Conservation (phyloP, 2,888 invertebrate species). For the Cremastinae sp. region DNA sequence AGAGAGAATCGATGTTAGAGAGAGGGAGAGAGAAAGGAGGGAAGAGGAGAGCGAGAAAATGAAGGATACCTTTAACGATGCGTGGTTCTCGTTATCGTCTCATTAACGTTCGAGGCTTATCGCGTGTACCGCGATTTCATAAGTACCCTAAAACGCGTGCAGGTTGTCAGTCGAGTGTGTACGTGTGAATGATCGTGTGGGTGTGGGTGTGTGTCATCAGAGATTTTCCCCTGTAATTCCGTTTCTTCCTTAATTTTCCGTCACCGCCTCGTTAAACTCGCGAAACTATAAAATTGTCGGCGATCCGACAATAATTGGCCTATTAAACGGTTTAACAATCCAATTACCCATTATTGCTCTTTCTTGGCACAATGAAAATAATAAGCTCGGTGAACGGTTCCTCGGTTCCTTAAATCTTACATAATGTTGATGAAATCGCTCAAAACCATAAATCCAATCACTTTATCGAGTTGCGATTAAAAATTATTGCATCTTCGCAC, state of each 20-base stretch:
- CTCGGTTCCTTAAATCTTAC: neutral
- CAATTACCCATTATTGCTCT: neutral
- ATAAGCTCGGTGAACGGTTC: neutral
- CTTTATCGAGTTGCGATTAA: no score
- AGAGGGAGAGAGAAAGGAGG: neutral
- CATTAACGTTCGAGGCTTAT: constrained; percentile 52
- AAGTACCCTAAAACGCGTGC: constrained; percentile 3
- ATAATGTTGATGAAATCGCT: neutral
- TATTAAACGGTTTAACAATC: neutral
- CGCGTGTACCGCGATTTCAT: constrained; percentile 1
- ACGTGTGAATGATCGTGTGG: no score
- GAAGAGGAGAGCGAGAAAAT: no score
- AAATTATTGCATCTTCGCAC: no score
- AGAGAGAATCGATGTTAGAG: constrained; percentile 58
- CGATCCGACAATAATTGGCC: constrained; percentile 15
- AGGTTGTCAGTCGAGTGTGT: neutral
- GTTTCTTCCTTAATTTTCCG: neutral
- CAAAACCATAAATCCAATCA: no score
- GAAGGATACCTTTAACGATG: constrained; percentile 54
- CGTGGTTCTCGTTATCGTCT: constrained; percentile 53
- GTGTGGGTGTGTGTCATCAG: neutral
- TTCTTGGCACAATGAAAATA: neutral
- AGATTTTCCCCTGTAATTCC: neutral
- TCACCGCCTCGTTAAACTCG: neutral
- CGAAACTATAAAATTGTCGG: neutral